phyloP scores from a whole-genome alignment of 1,140 invertebrate genomes.

The Ridgeia piscesae region DNA sequence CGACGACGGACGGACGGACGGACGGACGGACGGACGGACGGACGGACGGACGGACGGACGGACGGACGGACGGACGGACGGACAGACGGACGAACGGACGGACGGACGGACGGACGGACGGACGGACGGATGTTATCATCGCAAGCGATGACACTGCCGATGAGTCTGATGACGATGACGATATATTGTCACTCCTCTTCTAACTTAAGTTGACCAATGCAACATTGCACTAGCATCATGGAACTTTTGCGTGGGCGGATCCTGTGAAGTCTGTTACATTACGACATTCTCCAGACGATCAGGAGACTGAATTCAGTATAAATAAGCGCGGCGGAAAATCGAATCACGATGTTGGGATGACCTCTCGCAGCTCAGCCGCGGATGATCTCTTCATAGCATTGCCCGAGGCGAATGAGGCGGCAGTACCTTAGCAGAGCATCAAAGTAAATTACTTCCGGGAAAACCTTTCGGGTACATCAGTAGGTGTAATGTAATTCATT shows the following conservation, averaged over 20 bases:
- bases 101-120: no score
- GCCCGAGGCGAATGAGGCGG: background rate
- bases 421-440: background rate
- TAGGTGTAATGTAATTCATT: background rate
- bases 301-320: background rate
- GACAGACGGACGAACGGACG: no score
- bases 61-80: no score
- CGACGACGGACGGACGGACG: no score
- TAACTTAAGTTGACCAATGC: no score
- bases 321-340: background rate
- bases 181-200: no score
- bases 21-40: no score
- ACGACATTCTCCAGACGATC: background rate
- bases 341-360: background rate
- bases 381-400: background rate
- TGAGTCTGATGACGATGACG: no score
- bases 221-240: background rate
- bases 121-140: no score
- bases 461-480: background rate
- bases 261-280: background rate
- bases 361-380: background rate
- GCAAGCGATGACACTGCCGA: no score
- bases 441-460: background rate
- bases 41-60: no score
- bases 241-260: background rate